Percentiles rank a stretch among this genome's conserved stretches.
phyloP scores from a whole-genome alignment of 2,888 invertebrate genomes.

The Pammene fasciana region DNA sequence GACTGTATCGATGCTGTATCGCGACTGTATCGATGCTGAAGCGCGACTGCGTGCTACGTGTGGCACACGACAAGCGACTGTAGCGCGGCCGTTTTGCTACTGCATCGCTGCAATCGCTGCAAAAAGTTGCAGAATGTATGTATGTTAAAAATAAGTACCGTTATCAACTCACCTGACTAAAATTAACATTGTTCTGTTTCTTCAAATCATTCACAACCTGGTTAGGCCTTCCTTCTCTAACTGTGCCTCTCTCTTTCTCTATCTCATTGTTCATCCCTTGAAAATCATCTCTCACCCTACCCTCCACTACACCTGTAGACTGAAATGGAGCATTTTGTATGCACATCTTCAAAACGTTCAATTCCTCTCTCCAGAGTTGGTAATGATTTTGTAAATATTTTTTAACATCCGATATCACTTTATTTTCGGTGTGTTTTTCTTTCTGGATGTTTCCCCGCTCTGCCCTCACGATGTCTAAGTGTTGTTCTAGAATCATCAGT shows the following conservation, averaged over 20 bases:
- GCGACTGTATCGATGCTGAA: too few species aligned
- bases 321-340: conserved; percentile 55
- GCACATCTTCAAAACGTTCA: conserved; percentile 59
- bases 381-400: conserved; percentile 57
- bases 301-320: conserved; percentile 60
- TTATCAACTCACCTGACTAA: conserved; percentile 57
- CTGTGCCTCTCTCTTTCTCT: conserved; percentile 48
- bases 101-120: too few species aligned
- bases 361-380: conserved; percentile 61
- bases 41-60: too few species aligned
- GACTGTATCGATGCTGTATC: too few species aligned
- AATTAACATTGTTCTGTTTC: conserved; percentile 73
- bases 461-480: conserved; percentile 62
- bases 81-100: too few species aligned
- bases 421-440: conserved; percentile 50
- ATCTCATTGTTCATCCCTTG: conserved; percentile 62
- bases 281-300: conserved; percentile 57
- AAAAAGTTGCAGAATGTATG: too few species aligned
- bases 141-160: too few species aligned
- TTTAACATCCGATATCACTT: conserved; percentile 38
- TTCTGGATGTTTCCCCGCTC: conserved; percentile 65
- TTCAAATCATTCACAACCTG: conserved; percentile 72
- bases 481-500: conserved; percentile 59
- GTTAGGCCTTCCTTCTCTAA: conserved; percentile 49
- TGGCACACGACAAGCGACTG: too few species aligned